Conservation (phyloP, 2,888 invertebrate genomes). For the Tetropium fuscum region DNA sequence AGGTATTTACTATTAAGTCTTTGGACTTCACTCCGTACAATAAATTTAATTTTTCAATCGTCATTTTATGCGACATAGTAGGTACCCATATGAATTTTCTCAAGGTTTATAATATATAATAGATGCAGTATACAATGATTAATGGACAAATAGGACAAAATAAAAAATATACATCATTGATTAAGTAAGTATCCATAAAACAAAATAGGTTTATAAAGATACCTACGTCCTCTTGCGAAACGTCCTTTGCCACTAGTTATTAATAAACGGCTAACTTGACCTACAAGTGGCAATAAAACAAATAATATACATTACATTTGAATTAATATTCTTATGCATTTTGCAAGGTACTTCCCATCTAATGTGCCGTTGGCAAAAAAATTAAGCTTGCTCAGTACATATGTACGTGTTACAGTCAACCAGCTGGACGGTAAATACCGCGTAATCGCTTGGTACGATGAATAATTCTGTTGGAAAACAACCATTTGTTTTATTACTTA, state of each 20-base stretch:
- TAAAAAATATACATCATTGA: too few relatives aligned
- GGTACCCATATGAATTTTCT: too few relatives aligned
- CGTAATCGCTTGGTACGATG: constrained; percentile 2
- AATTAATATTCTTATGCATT: not conserved
- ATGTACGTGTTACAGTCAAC: constrained; percentile 1
- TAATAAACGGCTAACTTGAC: not conserved
- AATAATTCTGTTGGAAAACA: constrained; percentile 21
- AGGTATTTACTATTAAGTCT: too few relatives aligned
- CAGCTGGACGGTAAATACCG: constrained; percentile 7
- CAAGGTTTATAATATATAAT: too few relatives aligned
- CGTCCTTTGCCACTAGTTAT: not conserved
- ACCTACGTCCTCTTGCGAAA: too few relatives aligned
- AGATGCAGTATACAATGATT: too few relatives aligned
- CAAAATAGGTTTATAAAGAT: too few relatives aligned
- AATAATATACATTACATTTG: not conserved
- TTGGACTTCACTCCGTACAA: too few relatives aligned
- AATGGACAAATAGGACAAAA: too few relatives aligned
- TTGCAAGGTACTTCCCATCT: not conserved
- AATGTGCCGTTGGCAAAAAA: constrained; percentile 10
- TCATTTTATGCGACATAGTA: too few relatives aligned
- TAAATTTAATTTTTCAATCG: too few relatives aligned
- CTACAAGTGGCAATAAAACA: not conserved
- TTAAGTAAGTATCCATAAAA: too few relatives aligned
- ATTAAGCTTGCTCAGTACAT: not conserved
- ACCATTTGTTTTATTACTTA: constrained; percentile 28